Base-by-base conservation (phyloP, 2,797 vertebrate genomes). In the Characodon lateralis region DNA sequence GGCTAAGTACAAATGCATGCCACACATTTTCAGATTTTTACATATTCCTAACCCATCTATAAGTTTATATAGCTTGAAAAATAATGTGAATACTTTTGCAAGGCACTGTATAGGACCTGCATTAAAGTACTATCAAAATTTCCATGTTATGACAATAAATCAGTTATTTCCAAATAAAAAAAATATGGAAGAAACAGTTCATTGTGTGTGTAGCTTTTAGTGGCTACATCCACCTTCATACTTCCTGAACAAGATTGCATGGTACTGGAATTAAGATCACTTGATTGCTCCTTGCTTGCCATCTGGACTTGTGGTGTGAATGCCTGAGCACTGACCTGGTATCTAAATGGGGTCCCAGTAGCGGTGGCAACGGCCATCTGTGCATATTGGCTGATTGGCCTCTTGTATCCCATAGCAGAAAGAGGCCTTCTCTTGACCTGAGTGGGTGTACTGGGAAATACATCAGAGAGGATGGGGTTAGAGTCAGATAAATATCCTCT, bases 341-440 rank as follows among this genome's bases (percentile, higher is more conserved):
- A 99, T 92, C 98, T 95, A 8, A 95, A 96, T 28, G 97, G 97
- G 59, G 96, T 92, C 8, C 97, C 97, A 78, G 97, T 96, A 80
- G 97, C 96, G 2, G 97, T 95, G 85, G 97, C 95, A 81, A 97
- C 98, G 86, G 97, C 98, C 89, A 96, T 96, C 59, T 98, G 96
- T 77, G 98, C 98, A 39, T 96, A 96, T 24, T 99, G 97, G 94
- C 98, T 99, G 92, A 98, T 97, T 56, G 98, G 98, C 74, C 98
- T 96, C 94, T 99, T 99, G 94, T 98, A 97, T 78, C 98, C 98
- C 80, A 97, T 97, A 0, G 97, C 97, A 0, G 98, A 99, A 1
- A 95, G 95, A 0, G 98, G 97, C 58, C 98, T 95, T 87, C 94
- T 96, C 95, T 95, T 97, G 94, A 97, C 96, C 80, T 96, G 95